phyloP scores from a whole-genome alignment of 2,113 vertebrate species.

The Catharus bicknelli region DNA sequence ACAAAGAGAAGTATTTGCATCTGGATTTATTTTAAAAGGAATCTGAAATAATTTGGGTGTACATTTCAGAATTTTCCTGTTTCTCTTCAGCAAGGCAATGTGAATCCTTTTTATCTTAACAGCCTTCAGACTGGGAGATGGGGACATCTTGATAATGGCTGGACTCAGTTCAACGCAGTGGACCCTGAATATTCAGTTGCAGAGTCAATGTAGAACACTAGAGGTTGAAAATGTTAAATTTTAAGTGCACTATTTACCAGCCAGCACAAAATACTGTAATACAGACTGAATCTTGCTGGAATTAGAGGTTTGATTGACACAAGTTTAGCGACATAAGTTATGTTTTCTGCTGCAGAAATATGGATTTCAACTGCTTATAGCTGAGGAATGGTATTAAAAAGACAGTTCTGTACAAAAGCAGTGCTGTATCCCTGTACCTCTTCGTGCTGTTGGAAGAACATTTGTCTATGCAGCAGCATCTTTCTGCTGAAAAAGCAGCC shows the following conservation, averaged over 20 bases:
- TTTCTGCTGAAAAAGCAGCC: background rate
- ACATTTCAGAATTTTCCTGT: background rate
- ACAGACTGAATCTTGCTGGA: background rate
- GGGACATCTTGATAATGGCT: background rate
- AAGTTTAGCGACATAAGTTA: conserved; percentile 5
- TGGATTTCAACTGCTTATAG: background rate
- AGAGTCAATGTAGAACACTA: background rate
- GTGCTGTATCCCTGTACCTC: background rate
- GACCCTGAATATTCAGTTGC: background rate
- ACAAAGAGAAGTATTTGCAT: background rate
- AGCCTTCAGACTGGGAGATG: background rate
- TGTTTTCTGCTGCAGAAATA: conserved; percentile 17
- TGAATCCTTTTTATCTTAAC: background rate
- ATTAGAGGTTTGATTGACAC: conserved; percentile 35
- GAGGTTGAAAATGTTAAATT: background rate
- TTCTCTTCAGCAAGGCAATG: background rate
- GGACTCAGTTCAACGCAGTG: background rate
- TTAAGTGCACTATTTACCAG: background rate
- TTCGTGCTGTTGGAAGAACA: background rate
- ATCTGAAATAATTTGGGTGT: background rate
- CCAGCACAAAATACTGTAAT: background rate
- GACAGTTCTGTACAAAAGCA: conserved; percentile 11
- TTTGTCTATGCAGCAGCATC: background rate
- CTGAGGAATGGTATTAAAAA: conserved; percentile 26
- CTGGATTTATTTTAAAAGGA: background rate